A percentile compares a stretch with the other conserved stretches of the same genome.
Conservation (phyloP, 1,140 invertebrate genomes). For the Panagrolaimus sp. region DNA sequence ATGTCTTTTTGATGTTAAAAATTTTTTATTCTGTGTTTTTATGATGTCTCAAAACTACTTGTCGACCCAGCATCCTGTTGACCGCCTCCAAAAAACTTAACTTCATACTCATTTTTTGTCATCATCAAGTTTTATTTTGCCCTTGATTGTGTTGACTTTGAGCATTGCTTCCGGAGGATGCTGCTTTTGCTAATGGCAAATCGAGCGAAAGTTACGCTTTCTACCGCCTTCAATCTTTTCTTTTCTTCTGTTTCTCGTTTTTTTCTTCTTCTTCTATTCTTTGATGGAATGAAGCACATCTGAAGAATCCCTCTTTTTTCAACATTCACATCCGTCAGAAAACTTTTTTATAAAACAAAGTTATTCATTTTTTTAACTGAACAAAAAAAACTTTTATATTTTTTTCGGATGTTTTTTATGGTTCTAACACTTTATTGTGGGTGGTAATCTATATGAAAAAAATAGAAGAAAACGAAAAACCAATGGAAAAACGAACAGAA, state of each 20-base stretch:
- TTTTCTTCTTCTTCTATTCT: too few relatives aligned
- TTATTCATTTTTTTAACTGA: neutral
- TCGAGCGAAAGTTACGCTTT: neutral
- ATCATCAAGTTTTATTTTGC: neutral
- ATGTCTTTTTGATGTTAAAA: conserved; percentile 2
- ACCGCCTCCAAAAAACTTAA: neutral
- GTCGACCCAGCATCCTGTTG: neutral
- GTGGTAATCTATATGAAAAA: too few relatives aligned
- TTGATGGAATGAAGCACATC: too few relatives aligned
- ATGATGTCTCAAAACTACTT: conserved; percentile 2
- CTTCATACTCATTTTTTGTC: neutral
- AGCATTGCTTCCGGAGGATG: conserved; percentile 15
- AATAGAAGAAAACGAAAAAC: too few relatives aligned
- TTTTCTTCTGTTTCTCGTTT: neutral
- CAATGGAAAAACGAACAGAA: too few relatives aligned
- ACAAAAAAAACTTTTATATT: too few relatives aligned
- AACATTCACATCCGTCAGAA: too few relatives aligned
- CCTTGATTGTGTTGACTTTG: conserved; percentile 12
- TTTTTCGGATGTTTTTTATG: too few relatives aligned
- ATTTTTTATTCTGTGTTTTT: too few relatives aligned
- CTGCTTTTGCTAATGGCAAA: conserved; percentile 12
- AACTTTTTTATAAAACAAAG: conserved; percentile 8
- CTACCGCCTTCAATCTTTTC: conserved; percentile 1
- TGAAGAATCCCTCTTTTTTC: too few relatives aligned
- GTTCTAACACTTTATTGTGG: too few relatives aligned